A percentile compares a stretch with the other conserved stretches of the same genome.
phyloP scores from a whole-genome alignment of 2,797 vertebrate species.

The Florisuga fusca region DNA sequence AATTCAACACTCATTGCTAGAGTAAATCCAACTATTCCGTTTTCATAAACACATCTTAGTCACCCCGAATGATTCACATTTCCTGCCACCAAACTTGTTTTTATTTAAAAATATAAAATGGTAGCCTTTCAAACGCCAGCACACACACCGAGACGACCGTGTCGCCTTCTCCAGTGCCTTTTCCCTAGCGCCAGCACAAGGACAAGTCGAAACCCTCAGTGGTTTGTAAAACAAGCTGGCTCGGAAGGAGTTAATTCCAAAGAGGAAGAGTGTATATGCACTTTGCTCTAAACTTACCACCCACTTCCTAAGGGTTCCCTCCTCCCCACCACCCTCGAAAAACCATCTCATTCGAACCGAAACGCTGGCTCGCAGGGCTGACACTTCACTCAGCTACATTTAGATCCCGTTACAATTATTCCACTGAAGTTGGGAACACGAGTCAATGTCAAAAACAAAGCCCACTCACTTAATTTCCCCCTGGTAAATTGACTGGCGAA shows the following conservation, averaged over 20 bases:
- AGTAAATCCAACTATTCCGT: constrained; percentile 70
- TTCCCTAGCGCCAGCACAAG: constrained; percentile 12
- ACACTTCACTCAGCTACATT: constrained; percentile 73
- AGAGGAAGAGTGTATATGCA: constrained; percentile 77
- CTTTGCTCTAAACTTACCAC: constrained; percentile 84
- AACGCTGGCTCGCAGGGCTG: constrained; percentile 62
- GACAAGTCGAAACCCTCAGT: not conserved
- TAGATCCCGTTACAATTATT: constrained; percentile 67
- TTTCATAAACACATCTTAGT: constrained; percentile 75
- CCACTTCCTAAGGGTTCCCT: constrained; percentile 79
- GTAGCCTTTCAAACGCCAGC: constrained; percentile 16
- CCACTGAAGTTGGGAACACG: constrained; percentile 24
- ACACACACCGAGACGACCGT: not conserved
- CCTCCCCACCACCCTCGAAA: constrained; percentile 65
- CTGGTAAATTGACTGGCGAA: constrained; percentile 74
- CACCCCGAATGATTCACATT: constrained; percentile 77
- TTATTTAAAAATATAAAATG: constrained; percentile 48
- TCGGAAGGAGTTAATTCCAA: constrained; percentile 78
- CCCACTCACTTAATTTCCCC: constrained; percentile 74
- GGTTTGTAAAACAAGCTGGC: constrained; percentile 16
- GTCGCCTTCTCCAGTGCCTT: constrained; percentile 19
- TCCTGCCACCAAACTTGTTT: constrained; percentile 78
- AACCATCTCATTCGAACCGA: constrained; percentile 63
- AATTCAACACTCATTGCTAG: constrained; percentile 48
- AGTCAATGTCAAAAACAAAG: constrained; percentile 74